Percentiles rank a stretch among this genome's conserved stretches.
These are phyloP conservation scores for Parasteatoda tepidariorum DNA, from an alignment of 1,140 invertebrate species.

Conservation along the genomic window DNA sequence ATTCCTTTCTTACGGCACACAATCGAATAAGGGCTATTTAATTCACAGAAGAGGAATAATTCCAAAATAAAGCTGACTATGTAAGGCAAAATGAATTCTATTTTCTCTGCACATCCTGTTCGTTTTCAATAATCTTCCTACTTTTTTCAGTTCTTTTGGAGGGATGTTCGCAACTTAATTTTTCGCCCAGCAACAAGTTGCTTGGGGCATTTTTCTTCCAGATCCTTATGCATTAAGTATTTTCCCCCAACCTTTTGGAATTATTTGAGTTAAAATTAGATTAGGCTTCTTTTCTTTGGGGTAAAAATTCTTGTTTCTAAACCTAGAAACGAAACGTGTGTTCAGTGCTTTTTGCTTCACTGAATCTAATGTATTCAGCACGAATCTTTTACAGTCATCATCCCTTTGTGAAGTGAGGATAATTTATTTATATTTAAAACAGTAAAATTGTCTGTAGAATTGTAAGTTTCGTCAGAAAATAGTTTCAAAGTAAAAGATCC, in stretches of 20 bases:
- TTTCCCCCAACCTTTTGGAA: neutral
- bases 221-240: neutral
- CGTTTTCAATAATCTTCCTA: neutral
- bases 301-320: neutral
- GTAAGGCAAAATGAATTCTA: neutral
- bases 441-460: no score
- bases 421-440: no score
- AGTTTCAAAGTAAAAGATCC: no score
- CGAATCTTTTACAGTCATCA: no score
- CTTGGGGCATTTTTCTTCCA: neutral
- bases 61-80: neutral
- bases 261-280: constrained; percentile 1
- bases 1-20: neutral
- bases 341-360: neutral
- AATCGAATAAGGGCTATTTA: constrained; percentile 5
- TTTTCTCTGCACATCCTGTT: neutral
- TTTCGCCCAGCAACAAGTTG: neutral
- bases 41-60: neutral
- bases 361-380: neutral
- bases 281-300: neutral
- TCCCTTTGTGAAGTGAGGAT: no score
- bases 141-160: neutral
- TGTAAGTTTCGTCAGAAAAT: no score
- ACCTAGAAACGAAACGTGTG: neutral
- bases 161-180: neutral